Evolutionary conservation across 2,888 invertebrate species (phyloP).

Genomic region (Cheilosia pagana): DNA sequence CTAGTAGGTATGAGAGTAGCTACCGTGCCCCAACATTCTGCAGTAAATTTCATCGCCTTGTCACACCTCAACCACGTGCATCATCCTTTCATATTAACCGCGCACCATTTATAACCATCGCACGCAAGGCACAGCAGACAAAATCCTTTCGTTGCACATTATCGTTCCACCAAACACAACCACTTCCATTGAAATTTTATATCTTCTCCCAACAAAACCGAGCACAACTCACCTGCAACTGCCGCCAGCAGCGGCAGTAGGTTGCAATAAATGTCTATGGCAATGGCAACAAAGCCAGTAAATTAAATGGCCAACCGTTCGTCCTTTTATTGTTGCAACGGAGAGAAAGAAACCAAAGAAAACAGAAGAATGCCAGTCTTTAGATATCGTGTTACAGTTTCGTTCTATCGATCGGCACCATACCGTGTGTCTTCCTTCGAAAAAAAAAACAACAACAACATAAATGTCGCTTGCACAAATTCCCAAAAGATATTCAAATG

Average conservation of each 20-base stretch:
- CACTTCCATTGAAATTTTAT: constrained; percentile 57
- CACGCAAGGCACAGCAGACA: constrained; percentile 51
- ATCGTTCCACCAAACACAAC: constrained; percentile 59
- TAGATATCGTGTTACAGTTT: constrained; percentile 74
- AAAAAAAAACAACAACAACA: constrained; percentile 3
- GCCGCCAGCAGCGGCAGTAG: constrained; percentile 33
- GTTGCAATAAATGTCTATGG: constrained; percentile 54
- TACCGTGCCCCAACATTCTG: not conserved
- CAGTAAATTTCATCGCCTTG: not conserved
- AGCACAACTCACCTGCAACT: constrained; percentile 63
- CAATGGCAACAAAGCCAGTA: constrained; percentile 54
- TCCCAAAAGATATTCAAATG: constrained; percentile 66
- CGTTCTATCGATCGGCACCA: constrained; percentile 60
- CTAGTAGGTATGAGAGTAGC: not conserved
- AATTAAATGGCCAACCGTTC: constrained; percentile 60
- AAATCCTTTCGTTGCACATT: constrained; percentile 74
- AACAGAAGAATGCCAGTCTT: constrained; percentile 37
- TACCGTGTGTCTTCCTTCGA: constrained; percentile 34
- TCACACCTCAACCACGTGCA: constrained; percentile 28
- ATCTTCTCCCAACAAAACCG: constrained; percentile 38
- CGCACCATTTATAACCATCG: constrained; percentile 47
- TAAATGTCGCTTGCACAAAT: constrained; percentile 21
- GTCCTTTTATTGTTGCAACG: constrained; percentile 61
- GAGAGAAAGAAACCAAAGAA: constrained; percentile 1
- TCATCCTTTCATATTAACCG: constrained; percentile 39